phyloP scores from a whole-genome alignment of 2,888 invertebrate genomes.

The Melipona beecheii region DNA sequence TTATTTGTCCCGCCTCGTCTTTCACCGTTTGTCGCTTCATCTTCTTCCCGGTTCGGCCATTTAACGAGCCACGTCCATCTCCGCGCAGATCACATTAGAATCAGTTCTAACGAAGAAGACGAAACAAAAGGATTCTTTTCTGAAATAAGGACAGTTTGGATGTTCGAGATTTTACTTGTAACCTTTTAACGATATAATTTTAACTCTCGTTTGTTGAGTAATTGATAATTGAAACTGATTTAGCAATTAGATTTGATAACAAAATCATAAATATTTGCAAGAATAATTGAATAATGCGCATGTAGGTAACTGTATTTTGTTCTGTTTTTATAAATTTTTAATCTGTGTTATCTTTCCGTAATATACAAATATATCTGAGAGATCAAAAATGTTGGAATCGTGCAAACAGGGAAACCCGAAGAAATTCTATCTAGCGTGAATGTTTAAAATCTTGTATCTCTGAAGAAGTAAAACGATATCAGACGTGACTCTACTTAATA shows the following conservation, averaged over 20 bases:
- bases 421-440: too few species aligned
- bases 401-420: background rate
- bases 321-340: too few species aligned
- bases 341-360: background rate
- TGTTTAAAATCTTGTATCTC: background rate
- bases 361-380: background rate
- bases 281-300: too few species aligned
- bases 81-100: background rate
- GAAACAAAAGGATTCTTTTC: background rate
- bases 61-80: background rate
- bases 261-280: too few species aligned
- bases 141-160: background rate
- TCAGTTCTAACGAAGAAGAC: slow-evolving; percentile 31
- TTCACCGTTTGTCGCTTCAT: slow-evolving; percentile 59
- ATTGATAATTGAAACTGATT: too few species aligned
- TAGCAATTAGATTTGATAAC: too few species aligned
- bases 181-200: too few species aligned
- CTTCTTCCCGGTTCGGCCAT: slow-evolving; percentile 34
- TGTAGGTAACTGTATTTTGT: too few species aligned
- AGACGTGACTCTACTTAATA: slow-evolving; percentile 5
- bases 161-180: background rate
- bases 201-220: too few species aligned
- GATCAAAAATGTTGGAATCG: background rate
- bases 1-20: slow-evolving; percentile 79
- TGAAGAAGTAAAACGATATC: background rate